A percentile compares a stretch with the other conserved stretches of the same genome.
Conservation (phyloP, 2,113 vertebrate species). For the Siniperca chuatsi region DNA sequence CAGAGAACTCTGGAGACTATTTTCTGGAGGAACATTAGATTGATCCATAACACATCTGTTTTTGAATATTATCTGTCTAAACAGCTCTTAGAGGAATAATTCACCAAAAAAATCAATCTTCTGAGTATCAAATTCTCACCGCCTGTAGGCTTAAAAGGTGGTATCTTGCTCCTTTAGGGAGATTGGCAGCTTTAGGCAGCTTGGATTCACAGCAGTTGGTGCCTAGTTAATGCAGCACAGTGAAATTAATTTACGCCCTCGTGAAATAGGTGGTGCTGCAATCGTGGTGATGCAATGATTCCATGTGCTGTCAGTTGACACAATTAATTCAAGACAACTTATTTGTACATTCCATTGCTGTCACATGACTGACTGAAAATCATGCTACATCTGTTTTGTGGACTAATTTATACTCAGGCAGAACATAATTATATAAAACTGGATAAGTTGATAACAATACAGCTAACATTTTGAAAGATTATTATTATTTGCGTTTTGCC, state of each 20-base stretch:
- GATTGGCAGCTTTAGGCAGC: constrained; percentile 1
- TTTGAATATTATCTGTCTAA: constrained; percentile 18
- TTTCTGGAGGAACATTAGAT: constrained; percentile 25
- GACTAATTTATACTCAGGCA: too few species aligned
- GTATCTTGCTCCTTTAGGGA: neutral
- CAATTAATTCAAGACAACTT: neutral
- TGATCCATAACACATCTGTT: constrained; percentile 16
- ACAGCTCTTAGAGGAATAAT: constrained; percentile 26
- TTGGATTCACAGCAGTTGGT: neutral
- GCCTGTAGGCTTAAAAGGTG: neutral
- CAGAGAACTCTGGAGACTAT: neutral
- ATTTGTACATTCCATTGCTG: neutral
- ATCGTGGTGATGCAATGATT: neutral
- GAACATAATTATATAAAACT: neutral
- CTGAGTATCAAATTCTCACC: neutral
- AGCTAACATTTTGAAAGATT: neutral
- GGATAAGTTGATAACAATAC: too few species aligned
- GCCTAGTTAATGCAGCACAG: neutral
- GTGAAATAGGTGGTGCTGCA: neutral
- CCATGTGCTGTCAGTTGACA: neutral
- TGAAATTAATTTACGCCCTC: neutral
- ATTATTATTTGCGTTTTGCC: too few species aligned
- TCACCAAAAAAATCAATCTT: constrained; percentile 11
- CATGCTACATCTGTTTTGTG: neutral
- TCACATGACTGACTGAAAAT: neutral